Evolutionary conservation across 2,888 invertebrate species (phyloP), one percentile per base, ranked within the genome.

Genomic region (Acleris emargana): DNA sequence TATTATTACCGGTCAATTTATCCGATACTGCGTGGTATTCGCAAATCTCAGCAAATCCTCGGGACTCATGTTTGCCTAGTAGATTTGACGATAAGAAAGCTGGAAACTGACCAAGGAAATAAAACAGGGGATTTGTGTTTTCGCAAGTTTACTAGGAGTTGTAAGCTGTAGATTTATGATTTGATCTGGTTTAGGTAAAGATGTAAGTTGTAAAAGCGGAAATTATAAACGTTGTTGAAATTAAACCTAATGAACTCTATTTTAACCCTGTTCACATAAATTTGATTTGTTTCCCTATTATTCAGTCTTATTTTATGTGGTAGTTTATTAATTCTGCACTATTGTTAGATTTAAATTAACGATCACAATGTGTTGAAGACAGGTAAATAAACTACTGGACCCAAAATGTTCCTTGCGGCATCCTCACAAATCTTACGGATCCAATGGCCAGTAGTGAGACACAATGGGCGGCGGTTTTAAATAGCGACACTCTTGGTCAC

Each of bases 1-100:
- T 93, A 91, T 93, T 92, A 93, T 89, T 91, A 89, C 91, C 91
- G 92, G 91, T 89, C 93, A 91, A 92, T 93, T 91, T 92, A 89
- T 89, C 89, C 86, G 84, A 86, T 84, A 76, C 74, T 74, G 70
- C 78, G 69, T 71, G 71, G 64, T 77, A 87, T 89, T 85, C 81
- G 89, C 89, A 88, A 88, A 88, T 89, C 88, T 90, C 86, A 82
- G 86, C 85, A 76, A 75, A 87, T 88, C 82, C 81, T 78, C 72
- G 63, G 72, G 76, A 76, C 74, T 81, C 79, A 75, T 91, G 89
- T 89, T 89, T 87, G 85, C 83, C 83, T 87, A 76, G 86, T 87
- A 88, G 88, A 89, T 90, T 84, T 82, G 73, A 73, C 76, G 91
- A 91, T 91, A 89, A 81, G 76, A 75, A 72, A 72, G 67, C 78